Evolutionary conservation across 2,797 vertebrate genomes (phyloP).

Genomic region (Pipistrellus pygmaeus): DNA sequence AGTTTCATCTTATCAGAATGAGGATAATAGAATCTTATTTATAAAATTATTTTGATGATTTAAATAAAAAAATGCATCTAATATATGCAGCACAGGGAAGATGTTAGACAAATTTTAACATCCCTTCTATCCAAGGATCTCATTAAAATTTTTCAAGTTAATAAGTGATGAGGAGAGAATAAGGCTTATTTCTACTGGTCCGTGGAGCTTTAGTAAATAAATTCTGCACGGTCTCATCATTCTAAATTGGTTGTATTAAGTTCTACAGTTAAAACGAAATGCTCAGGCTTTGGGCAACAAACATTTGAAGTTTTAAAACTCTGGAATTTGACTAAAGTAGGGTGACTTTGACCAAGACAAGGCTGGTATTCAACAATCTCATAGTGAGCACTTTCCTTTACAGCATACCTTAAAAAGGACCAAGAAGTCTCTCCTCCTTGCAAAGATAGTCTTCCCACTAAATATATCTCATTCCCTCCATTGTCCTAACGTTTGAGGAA

Average conservation of each 20-base stretch:
- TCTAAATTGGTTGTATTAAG: background rate
- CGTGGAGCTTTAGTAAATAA: background rate
- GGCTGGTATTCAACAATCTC: background rate
- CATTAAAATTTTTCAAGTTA: constrained; percentile 31
- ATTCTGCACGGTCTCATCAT: background rate
- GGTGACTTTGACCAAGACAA: background rate
- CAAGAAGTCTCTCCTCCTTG: background rate
- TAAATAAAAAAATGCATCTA: background rate
- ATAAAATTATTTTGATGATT: background rate
- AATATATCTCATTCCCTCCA: background rate
- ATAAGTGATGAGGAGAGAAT: background rate
- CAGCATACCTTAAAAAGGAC: background rate
- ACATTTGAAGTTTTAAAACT: background rate
- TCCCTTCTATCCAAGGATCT: background rate
- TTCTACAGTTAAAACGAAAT: background rate
- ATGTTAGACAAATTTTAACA: background rate
- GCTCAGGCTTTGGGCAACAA: background rate
- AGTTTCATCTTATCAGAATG: background rate
- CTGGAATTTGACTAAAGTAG: background rate
- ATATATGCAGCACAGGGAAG: background rate
- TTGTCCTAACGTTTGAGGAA: background rate
- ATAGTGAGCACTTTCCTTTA: background rate
- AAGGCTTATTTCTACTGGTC: background rate
- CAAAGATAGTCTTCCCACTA: background rate
- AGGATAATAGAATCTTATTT: background rate